Evolutionary conservation across 2,797 vertebrate genomes (phyloP).

Genomic region (Eulemur rubriventer): DNA sequence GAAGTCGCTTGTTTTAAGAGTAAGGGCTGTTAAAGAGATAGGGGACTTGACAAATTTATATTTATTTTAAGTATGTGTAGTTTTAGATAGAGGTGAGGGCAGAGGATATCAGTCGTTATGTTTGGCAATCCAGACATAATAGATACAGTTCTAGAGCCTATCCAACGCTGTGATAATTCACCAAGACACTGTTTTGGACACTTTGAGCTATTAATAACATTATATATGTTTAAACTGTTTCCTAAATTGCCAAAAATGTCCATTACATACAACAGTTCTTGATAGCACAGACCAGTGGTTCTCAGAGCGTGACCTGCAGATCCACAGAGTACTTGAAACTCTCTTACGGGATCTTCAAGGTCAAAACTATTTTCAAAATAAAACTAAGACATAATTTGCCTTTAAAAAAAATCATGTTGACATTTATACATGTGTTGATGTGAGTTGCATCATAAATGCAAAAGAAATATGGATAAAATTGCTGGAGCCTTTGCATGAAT

Average conservation of each 20-base stretch:
- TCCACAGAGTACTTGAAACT: neutral
- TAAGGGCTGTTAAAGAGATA: neutral
- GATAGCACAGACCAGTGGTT: neutral
- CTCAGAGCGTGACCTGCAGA: neutral
- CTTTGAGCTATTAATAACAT: neutral
- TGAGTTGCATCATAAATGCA: neutral
- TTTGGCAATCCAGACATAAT: neutral
- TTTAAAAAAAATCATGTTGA: neutral
- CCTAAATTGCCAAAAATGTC: neutral
- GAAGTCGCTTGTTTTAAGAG: neutral
- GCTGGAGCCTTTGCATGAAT: neutral
- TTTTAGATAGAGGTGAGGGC: neutral
- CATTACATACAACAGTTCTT: neutral
- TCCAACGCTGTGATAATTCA: neutral
- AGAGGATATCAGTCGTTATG: neutral
- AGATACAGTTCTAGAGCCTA: too few species aligned
- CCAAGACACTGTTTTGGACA: neutral
- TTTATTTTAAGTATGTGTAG: neutral
- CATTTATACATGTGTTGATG: neutral
- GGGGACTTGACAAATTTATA: neutral
- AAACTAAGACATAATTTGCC: neutral
- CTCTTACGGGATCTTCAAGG: neutral
- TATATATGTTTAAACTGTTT: neutral
- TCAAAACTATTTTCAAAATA: neutral
- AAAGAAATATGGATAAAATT: neutral